Base-by-base conservation (phyloP, 2,888 invertebrate genomes). In the Athalia circularis region DNA sequence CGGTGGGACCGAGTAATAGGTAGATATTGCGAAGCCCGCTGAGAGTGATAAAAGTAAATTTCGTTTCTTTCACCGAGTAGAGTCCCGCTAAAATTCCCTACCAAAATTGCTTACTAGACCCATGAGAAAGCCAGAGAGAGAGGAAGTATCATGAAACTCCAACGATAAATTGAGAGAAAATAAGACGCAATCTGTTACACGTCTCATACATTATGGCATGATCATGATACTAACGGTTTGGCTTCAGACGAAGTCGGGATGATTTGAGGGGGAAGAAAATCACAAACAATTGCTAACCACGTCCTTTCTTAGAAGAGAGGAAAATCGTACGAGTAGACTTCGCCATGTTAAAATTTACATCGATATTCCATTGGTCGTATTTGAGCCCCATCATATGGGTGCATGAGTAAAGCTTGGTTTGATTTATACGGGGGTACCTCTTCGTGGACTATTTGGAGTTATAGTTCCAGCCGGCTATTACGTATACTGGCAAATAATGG, bases 21-120 rank as follows among this genome's bases (percentile, higher is more conserved):
- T 77, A 65, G 77, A 77, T 77, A 65, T 65, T 77, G 77, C 77
- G 77, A 77, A 77, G 43, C 77, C 77, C 77, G 65, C 65, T 45
- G 77, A 77, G 77, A 77, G 77, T 77, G 77, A 77, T 77, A 77
- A 77, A 77, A 77, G 77, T 77, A 77, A 65, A 77, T 77, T 65
- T 54, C 65, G 52, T 65, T 50, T 65, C 77, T 50, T 68, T 77
- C 65, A 65, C 54, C 77, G 77, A 29, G 29, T 29, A 29, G 54
- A 43, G 77, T 45, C 45, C 65, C 77, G 77, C 65, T 65, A 77
- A 77, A 72, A 77, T 77, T 77, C 57, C 13, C 13, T 45, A 54
- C 52, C 65, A 77, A 77, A 29, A 77, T 77, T 77, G 77, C 65
- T 77, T 65, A 77, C 77, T 77, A 65, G 65, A 77, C 77, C 77